Evolutionary conservation across 2,888 invertebrate species (phyloP).

Genomic region (Apamea monoglypha): DNA sequence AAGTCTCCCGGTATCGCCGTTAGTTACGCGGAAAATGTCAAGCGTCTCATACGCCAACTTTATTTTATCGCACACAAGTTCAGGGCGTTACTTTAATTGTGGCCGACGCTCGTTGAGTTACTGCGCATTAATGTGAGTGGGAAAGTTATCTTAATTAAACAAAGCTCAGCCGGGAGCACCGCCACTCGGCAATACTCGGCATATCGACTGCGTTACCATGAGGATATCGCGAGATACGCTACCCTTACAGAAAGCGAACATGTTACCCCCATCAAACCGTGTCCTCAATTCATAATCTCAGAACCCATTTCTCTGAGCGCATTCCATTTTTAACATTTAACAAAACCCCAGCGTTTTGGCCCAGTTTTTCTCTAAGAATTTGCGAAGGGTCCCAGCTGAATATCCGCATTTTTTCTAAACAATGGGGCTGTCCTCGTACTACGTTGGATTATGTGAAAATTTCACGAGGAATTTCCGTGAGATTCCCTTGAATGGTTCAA

Average conservation of each 20-base stretch:
- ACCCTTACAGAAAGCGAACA: slow-evolving; percentile 5
- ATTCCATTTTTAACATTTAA: slow-evolving; percentile 62
- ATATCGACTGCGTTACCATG: slow-evolving; percentile 43
- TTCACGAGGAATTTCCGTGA: slow-evolving; percentile 77
- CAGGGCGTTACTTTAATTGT: slow-evolving; percentile 70
- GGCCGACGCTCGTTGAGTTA: slow-evolving; percentile 73
- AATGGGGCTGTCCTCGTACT: slow-evolving; percentile 72
- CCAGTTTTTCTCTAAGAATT: slow-evolving; percentile 68
- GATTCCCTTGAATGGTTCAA: slow-evolving; percentile 76
- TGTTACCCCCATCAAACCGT: slow-evolving; percentile 28
- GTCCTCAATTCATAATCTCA: slow-evolving; percentile 54
- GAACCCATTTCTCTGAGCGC: slow-evolving; percentile 47
- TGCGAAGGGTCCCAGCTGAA: slow-evolving; percentile 69
- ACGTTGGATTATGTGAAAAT: slow-evolving; percentile 79
- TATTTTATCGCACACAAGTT: slow-evolving; percentile 68
- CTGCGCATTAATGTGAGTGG: slow-evolving; percentile 74
- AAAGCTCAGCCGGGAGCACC: slow-evolving; percentile 67
- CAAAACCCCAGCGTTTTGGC: slow-evolving; percentile 50
- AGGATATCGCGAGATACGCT: slow-evolving; percentile 9
- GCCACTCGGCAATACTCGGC: slow-evolving; percentile 45
- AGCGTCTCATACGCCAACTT: slow-evolving; percentile 64
- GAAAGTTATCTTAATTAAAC: slow-evolving; percentile 83
- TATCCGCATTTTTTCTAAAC: slow-evolving; percentile 78
- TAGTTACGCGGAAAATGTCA: slow-evolving; percentile 47
- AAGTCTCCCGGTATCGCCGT: slow-evolving; percentile 44